These are phyloP conservation scores for Ceratina calcarata DNA, from an alignment of 1,140 invertebrate species.

Conservation along the genomic window DNA sequence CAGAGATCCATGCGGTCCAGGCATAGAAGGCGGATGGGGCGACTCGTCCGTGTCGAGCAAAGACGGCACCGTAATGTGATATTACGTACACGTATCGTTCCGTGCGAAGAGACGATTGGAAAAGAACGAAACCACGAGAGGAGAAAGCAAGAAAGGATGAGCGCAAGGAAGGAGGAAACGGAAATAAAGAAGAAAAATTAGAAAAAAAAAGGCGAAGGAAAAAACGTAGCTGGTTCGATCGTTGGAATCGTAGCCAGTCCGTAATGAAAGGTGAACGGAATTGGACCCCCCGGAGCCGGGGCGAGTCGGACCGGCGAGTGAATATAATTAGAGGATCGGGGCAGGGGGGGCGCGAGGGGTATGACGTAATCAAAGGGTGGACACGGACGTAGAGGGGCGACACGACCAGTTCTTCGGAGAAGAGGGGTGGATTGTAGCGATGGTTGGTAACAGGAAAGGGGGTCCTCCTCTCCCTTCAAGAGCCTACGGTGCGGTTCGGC, in stretches of 20 bases:
- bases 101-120: not conserved
- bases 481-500: conserved; percentile 32
- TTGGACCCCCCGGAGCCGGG: conserved; percentile 78
- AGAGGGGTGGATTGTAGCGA: conserved; percentile 52
- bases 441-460: conserved; percentile 52
- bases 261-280: conserved; percentile 81
- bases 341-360: conserved; percentile 69
- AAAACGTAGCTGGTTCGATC: conserved; percentile 75
- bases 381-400: conserved; percentile 63
- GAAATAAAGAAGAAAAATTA: not conserved
- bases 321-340: conserved; percentile 80
- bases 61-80: not conserved
- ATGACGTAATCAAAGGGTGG: conserved; percentile 79
- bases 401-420: conserved; percentile 49
- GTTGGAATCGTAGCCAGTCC: conserved; percentile 77
- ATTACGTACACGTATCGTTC: no score
- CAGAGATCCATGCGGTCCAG: conserved; percentile 35
- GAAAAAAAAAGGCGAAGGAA: conserved; percentile 43
- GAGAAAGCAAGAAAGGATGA: not conserved
- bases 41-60: not conserved
- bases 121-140: not conserved
- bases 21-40: conserved; percentile 39
- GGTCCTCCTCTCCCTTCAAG: conserved; percentile 35
- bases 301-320: conserved; percentile 74
- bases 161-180: not conserved